Base-by-base conservation (phyloP, 2,113 vertebrate genomes). In the Ammodramus savannarum region DNA sequence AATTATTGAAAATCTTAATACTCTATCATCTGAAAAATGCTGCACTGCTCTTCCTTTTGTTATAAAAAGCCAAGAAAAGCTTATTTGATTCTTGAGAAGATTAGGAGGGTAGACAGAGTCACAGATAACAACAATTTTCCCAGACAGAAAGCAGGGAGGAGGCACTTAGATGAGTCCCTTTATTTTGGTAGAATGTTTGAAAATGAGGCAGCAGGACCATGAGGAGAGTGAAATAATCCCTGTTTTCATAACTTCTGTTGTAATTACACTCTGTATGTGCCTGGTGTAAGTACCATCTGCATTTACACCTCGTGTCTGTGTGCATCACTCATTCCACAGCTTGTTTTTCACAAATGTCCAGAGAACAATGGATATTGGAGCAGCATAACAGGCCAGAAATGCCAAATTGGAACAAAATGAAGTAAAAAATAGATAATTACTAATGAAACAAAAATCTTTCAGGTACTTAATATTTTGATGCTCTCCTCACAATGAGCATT, bases 271-370 rank as follows among this genome's bases (percentile, higher is more conserved):
- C 6, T n/a, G 10, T 14, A 1, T 61, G 38, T 29, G 32, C 16
- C 23, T 65, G 48, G 1, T 16, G 8, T 4, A 21, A 38, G 29
- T 17, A 10, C 12, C 2, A 1, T 32, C 57, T 71, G 23, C 34
- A 8, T 32, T 51, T 74, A 0, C 8, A 15, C 46, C 29, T 73
- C 21, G 0, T 57, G 25, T 18, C 36, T n/a, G 2, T 3, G 18
- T 20, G 34, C 41, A 27, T 49, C 59, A 7, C 38, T 65, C 25
- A 6, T 11, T 62, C 54, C 41, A 27, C 46, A 39, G 6, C 38
- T 77, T 5, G 13, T 6, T 85, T 82, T 71, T 49, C 36, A 26
- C 19, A 71, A 55, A 31, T 46, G 16, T 10, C 32, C 32, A 39
- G 38, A 67, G 36, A 71, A 29, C 11, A 48, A 57, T 41, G 13